These are phyloP conservation scores for Frankliniella intonsa DNA, from an alignment of 2,888 invertebrate species.

Conservation along the genomic window DNA sequence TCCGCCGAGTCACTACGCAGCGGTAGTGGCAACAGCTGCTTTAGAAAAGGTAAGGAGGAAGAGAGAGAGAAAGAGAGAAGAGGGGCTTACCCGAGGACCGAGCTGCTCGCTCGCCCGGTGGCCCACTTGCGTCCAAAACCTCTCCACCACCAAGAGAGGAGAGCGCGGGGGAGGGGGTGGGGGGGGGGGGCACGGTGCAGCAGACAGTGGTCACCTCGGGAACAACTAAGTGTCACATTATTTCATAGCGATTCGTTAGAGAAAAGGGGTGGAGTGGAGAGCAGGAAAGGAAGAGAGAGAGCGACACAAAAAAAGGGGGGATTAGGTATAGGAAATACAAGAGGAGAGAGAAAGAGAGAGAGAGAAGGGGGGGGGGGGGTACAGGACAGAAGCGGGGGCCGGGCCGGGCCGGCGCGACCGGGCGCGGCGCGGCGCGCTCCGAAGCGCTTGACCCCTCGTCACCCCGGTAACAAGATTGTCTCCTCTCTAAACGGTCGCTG, in stretches of 20 bases:
- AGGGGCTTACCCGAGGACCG: not conserved
- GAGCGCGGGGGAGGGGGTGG: not conserved
- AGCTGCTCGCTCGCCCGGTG: not conserved
- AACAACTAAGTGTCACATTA: not conserved
- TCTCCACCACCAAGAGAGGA: not conserved
- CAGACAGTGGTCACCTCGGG: not conserved
- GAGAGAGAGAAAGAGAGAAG: no score
- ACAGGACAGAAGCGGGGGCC: not conserved
- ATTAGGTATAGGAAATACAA: no score
- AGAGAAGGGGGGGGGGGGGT: not conserved
- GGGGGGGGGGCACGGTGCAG: not conserved
- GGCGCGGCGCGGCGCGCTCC: not conserved
- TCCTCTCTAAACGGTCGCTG: conserved; percentile 1
- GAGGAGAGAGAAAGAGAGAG: not conserved
- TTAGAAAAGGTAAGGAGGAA: not conserved
- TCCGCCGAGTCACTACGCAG: not conserved
- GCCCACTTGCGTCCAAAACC: conserved; percentile 10
- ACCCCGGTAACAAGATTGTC: conserved; percentile 1
- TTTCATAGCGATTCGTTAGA: not conserved
- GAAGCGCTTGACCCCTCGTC: conserved; percentile 5
- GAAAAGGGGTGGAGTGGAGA: not conserved
- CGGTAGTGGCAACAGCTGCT: not conserved
- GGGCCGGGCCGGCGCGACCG: not conserved
- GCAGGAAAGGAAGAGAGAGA: not conserved
- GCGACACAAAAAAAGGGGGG: not conserved